Base-by-base conservation (phyloP, 2,797 vertebrate species). In the Dryobates pubescens region DNA sequence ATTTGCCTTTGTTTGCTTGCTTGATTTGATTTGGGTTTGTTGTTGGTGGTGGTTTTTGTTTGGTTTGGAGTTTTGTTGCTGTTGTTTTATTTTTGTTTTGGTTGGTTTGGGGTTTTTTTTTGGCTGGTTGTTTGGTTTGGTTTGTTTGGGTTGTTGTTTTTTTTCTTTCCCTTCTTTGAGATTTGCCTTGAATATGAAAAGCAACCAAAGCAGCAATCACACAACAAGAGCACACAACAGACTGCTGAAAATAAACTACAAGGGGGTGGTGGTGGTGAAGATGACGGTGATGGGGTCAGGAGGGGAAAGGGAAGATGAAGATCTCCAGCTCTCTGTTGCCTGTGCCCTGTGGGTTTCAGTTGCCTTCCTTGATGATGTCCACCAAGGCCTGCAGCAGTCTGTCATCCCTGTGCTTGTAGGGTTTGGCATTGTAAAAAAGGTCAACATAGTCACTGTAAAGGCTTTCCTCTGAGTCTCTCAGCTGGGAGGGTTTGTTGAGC, bases 331-430 rank as follows among this genome's bases (percentile, higher is more conserved):
- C 91, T 95, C 83, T 82, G 80, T 53, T 43, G 56, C 74, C 86
- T 43, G 71, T 26, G 67, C 15, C 51, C 70, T 94, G 41, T 7
- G 19, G 19, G 58, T 85, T 97, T 98, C 49, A 98, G 89, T 97
- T 97, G 53, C 98, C 96, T 32, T 98, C 97, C 19, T 98, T 98
- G 30, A 99, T 93, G 94, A 99, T 99, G 93, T 99, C 97, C 65
- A 99, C 97, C 85, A 99, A 97, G 3, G 99, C 99, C 96, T 99
- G 99, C 85, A 99, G 97, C 97, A 99, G 97, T 93, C 98, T 97
- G 93, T 99, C 99, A 87, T 99, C 99, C 96, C 99, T 98, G 97
- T 99, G 99, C 94, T 98, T 98, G 95, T 99, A 99, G 3, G 98
- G 97, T 96, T 98, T 99, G 79, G 94, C 95, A 90, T 97, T 98